Percentiles rank a stretch among this genome's conserved stretches.
phyloP scores from a whole-genome alignment of 2,797 vertebrate species.

The Sylvilagus floridanus region DNA sequence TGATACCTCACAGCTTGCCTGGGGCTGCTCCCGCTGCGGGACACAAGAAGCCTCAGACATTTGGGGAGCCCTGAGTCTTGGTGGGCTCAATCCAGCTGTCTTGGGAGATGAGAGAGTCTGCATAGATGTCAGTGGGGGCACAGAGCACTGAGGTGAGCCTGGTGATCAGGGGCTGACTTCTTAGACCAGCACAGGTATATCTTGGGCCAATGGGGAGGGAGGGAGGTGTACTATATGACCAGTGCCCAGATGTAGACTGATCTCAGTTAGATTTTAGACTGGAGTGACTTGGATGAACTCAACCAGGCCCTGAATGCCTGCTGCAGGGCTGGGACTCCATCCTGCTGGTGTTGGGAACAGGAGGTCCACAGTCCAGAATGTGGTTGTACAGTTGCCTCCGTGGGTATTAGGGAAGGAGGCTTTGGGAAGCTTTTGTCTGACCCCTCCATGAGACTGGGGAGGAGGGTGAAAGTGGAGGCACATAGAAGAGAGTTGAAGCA shows the following conservation, averaged over 20 bases:
- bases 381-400: background rate
- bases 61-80: background rate
- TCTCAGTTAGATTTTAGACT: background rate
- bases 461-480: background rate
- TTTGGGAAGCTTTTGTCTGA: background rate
- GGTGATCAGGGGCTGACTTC: background rate
- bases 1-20: background rate
- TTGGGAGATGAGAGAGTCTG: background rate
- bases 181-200: no score
- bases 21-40: background rate
- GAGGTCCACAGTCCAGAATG: background rate
- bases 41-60: background rate
- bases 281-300: background rate
- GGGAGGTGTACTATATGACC: background rate
- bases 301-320: background rate
- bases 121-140: background rate
- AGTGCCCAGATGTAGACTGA: background rate
- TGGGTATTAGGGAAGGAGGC: no score
- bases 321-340: background rate
- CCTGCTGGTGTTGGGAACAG: background rate
- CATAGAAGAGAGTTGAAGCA: accelerated
- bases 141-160: background rate
- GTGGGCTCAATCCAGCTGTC: background rate
- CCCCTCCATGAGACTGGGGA: background rate
- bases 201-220: background rate